A percentile compares a stretch with the other conserved stretches of the same genome.
Conservation (phyloP, 2,113 vertebrate genomes). For the Acrocephalus kingi region DNA sequence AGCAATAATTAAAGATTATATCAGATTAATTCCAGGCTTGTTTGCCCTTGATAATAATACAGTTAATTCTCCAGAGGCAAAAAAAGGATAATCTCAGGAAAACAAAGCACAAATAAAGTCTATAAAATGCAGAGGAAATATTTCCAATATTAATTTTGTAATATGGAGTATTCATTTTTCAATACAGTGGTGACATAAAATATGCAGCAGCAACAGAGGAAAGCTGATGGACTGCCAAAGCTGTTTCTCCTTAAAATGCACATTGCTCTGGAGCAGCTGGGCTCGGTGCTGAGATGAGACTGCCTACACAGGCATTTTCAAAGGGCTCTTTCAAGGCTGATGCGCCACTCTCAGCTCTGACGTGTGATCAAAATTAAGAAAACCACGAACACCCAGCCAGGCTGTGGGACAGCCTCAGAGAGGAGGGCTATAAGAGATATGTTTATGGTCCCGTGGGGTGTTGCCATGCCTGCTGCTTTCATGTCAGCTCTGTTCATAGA, state of each 20-base stretch:
- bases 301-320: not conserved
- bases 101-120: conserved; percentile 29
- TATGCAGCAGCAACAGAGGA: not conserved
- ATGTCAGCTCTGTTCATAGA: conserved; percentile 80
- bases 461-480: conserved; percentile 71
- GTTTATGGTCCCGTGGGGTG: conserved; percentile 66
- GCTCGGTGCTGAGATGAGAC: not conserved
- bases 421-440: conserved; percentile 63
- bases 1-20: conserved; percentile 50
- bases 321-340: conserved; percentile 61
- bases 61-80: not conserved
- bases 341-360: conserved; percentile 62
- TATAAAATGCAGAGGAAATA: not conserved
- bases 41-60: not conserved
- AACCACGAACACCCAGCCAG: conserved; percentile 50
- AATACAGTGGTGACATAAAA: conserved; percentile 1
- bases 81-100: not conserved
- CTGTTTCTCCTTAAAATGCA: conserved; percentile 35
- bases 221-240: not conserved
- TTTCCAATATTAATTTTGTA: conserved; percentile 24
- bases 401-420: conserved; percentile 61
- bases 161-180: not conserved
- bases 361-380: conserved; percentile 76
- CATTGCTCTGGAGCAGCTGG: not conserved
- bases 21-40: conserved; percentile 30